These are phyloP conservation scores for Ips nitidus DNA, from an alignment of 1,140 invertebrate genomes.

Conservation along the genomic window DNA sequence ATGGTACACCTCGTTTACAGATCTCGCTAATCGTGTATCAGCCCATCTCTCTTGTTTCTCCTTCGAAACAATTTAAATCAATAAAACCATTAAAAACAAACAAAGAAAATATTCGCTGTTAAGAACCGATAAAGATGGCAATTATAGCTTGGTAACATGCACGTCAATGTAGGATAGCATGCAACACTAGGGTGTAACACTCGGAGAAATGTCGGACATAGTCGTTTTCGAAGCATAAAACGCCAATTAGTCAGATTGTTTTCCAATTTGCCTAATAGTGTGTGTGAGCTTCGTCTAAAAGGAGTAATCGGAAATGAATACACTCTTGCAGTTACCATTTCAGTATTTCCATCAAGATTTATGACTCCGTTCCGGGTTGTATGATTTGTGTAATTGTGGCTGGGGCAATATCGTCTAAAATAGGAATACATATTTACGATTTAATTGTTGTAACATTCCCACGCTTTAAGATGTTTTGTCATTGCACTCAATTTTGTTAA, in stretches of 20 bases:
- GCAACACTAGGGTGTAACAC: conserved; percentile 34
- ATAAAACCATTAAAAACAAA: conserved; percentile 8
- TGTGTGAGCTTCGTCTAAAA: conserved; percentile 27
- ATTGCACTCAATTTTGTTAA: no score
- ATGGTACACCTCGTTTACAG: no score
- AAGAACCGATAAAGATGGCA: conserved; percentile 18
- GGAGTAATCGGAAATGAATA: conserved; percentile 33
- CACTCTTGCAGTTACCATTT: conserved; percentile 27
- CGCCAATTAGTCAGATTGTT: conserved; percentile 32
- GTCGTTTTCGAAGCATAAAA: conserved; percentile 30
- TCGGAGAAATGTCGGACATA: conserved; percentile 22
- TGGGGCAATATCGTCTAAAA: neutral
- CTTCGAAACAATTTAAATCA: neutral
- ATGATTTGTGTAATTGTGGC: conserved; percentile 12
- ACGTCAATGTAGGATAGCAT: conserved; percentile 24
- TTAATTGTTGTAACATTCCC: conserved; percentile 1
- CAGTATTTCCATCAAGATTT: conserved; percentile 26
- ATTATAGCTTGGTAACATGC: conserved; percentile 24
- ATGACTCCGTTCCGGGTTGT: conserved; percentile 10
- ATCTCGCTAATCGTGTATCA: no score
- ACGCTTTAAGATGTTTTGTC: neutral
- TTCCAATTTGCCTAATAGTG: conserved; percentile 32
- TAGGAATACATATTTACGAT: neutral
- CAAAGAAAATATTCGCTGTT: conserved; percentile 20
- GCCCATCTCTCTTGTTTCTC: neutral